phyloP scores from a whole-genome alignment of 2,113 vertebrate genomes.

The Channa maculata region DNA sequence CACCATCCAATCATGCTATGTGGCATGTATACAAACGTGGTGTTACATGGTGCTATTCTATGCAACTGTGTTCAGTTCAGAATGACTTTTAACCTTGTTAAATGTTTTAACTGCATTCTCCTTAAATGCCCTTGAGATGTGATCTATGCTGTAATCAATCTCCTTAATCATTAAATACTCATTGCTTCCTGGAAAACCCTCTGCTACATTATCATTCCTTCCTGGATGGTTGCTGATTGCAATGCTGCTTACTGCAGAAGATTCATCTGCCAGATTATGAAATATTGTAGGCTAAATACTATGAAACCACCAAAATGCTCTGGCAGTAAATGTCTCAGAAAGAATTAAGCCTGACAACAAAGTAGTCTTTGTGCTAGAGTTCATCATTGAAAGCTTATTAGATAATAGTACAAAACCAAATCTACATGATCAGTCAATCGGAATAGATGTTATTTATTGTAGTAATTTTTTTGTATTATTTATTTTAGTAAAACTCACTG shows the following conservation, averaged over 20 bases:
- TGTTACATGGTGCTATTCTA: background rate
- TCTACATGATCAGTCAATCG: background rate
- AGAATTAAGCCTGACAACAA: constrained; percentile 48
- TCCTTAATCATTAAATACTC: constrained; percentile 47
- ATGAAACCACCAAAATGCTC: constrained; percentile 51
- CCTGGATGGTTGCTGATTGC: constrained; percentile 23
- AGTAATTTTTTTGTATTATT: no score
- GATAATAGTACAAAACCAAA: background rate
- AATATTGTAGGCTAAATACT: constrained; percentile 54
- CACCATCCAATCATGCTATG: background rate
- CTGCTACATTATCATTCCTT: constrained; percentile 40
- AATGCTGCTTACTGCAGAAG: constrained; percentile 25
- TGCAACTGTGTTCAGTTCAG: background rate
- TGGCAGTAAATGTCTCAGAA: constrained; percentile 45
- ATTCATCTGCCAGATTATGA: constrained; percentile 49
- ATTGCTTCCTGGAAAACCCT: constrained; percentile 43
- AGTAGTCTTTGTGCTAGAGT: constrained; percentile 20
- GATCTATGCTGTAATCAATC: constrained; percentile 31
- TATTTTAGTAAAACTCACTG: no score
- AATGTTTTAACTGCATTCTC: constrained; percentile 42
- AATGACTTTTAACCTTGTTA: constrained; percentile 49
- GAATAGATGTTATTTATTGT: background rate
- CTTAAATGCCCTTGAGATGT: constrained; percentile 39
- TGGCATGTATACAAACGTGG: no score
- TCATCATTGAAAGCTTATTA: constrained; percentile 28